Evolutionary conservation across 2,888 invertebrate genomes (phyloP).

Genomic region (Argyra leucocephala): DNA sequence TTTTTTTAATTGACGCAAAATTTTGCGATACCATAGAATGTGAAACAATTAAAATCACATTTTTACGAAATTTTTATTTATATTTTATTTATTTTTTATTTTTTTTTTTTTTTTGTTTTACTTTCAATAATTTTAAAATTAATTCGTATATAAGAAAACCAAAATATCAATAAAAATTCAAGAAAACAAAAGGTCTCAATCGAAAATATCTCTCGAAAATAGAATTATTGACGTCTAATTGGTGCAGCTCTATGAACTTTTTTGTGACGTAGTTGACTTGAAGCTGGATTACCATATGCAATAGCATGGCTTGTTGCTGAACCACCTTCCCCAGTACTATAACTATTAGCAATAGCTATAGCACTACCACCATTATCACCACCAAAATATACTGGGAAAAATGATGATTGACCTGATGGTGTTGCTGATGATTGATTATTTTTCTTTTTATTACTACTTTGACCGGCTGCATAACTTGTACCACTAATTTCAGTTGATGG

Average conservation of each 20-base stretch:
- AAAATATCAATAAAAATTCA: neutral
- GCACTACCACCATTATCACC: slow-evolving; percentile 39
- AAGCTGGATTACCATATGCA: slow-evolving; percentile 39
- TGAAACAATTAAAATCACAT: neutral
- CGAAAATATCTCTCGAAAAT: neutral
- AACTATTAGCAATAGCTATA: slow-evolving; percentile 44
- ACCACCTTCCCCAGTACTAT: slow-evolving; percentile 43
- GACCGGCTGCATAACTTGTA: neutral
- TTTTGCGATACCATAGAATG: neutral
- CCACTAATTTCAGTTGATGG: neutral
- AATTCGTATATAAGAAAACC: too few species aligned
- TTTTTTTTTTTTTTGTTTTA: too few species aligned
- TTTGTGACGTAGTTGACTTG: neutral
- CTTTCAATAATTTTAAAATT: too few species aligned
- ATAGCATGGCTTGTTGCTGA: slow-evolving; percentile 42
- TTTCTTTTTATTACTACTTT: neutral
- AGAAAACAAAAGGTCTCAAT: neutral
- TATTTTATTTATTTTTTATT: too few species aligned
- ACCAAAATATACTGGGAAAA: slow-evolving; percentile 42
- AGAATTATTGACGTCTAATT: neutral
- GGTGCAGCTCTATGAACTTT: neutral
- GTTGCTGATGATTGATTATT: slow-evolving; percentile 17
- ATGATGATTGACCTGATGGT: slow-evolving; percentile 35
- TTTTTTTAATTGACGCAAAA: neutral
- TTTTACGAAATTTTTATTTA: neutral